Evolutionary conservation across 2,113 vertebrate genomes (phyloP).

Genomic region (Hystrix brachyura): DNA sequence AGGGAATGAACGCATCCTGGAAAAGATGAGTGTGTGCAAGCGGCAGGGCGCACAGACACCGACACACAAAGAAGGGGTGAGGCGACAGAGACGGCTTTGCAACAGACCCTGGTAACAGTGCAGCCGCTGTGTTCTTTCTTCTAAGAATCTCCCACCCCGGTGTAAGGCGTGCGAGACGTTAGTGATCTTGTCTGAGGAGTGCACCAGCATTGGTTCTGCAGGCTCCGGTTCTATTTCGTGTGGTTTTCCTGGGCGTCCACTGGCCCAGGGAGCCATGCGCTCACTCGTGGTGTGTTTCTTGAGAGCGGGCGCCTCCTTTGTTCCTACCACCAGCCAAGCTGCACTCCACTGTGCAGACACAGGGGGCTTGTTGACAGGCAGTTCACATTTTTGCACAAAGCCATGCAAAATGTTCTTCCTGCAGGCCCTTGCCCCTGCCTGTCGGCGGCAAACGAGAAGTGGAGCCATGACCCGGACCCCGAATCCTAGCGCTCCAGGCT

Average conservation of each 20-base stretch:
- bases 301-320: neutral
- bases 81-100: neutral
- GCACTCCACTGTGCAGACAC: neutral
- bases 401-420: neutral
- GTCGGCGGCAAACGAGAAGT: neutral
- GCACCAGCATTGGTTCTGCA: neutral
- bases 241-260: neutral
- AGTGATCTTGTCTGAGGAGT: neutral
- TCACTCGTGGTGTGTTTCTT: neutral
- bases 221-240: neutral
- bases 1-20: neutral
- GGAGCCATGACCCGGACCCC: neutral
- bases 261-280: neutral
- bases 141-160: neutral
- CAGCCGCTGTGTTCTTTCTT: neutral
- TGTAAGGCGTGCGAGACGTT: fast-evolving
- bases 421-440: neutral
- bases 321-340: neutral
- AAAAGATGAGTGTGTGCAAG: neutral
- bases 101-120: neutral
- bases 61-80: neutral
- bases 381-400: neutral
- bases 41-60: neutral
- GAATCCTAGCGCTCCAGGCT: neutral
- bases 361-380: neutral